Percentiles rank a stretch among this genome's conserved stretches.
Conservation (phyloP, 2,113 vertebrate genomes). For the Macquaria ambigua region DNA sequence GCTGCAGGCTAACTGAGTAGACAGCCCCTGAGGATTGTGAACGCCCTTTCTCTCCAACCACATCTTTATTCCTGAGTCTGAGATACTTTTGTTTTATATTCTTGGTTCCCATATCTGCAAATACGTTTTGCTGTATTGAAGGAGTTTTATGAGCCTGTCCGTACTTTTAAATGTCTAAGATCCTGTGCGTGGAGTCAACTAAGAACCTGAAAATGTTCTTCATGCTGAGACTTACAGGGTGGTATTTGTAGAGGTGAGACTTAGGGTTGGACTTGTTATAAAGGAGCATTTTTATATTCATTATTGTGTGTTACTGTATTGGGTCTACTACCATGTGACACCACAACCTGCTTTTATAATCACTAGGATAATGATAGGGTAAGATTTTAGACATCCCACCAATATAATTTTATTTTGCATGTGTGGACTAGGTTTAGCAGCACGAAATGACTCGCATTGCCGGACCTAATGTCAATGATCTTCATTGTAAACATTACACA, state of each 20-base stretch:
- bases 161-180: neutral
- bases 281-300: neutral
- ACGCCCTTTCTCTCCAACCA: conserved; percentile 20
- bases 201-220: neutral
- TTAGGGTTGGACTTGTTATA: neutral
- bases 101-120: neutral
- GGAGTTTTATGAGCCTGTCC: neutral
- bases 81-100: conserved; percentile 7
- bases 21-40: conserved; percentile 35
- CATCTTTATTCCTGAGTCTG: conserved; percentile 13
- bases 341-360: neutral
- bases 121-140: neutral
- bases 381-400: too few species aligned
- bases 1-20: conserved; percentile 44
- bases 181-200: neutral
- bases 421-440: too few species aligned
- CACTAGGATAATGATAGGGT: too few species aligned
- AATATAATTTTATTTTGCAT: too few species aligned
- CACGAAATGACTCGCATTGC: too few species aligned
- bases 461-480: too few species aligned
- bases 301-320: neutral
- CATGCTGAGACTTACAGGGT: neutral
- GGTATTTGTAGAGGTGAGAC: neutral
- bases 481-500: too few species aligned
- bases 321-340: too few species aligned